Evolutionary conservation across 2,113 vertebrate genomes (phyloP), one percentile per base, ranked within the genome.

Genomic region (Pao palembangensis): DNA sequence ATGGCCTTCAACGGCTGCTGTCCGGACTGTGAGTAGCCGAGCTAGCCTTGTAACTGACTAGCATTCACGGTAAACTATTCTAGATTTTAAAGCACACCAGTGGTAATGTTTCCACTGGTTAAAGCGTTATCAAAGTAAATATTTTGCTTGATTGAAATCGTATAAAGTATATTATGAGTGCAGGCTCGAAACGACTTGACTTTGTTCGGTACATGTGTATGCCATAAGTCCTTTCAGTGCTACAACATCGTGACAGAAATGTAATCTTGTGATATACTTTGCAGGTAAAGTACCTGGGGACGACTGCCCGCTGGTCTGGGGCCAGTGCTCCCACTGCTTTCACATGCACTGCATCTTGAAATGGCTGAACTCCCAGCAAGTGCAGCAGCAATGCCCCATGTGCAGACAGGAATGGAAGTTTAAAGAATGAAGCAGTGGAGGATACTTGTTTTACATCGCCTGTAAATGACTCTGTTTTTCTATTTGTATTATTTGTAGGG

Each of bases 331-430:
- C 0, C 96, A 98, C 84, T 98, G 95, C 73, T 98, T 98, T 89
- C 96, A 98, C 75, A 98, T 98, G 96, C 96, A 98, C 82, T 98
- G 96, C 84, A 98, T 98, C 89, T 88, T 98, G 80, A 98, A 98
- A 80, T 98, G 96, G 96, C 93, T 98, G 23, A 94, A 98, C 81
- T 94, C 96, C 0, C 96, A 98, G 91, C 96, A 98, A 79, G 94
- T 94, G 25, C 96, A 98, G 88, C 96, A 98, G 85, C 96, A 96
- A 87, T 98, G 96, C 42, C 96, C 96, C 54, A 98, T 98, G 96
- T 98, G 96, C 76, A 91, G 96, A 6, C 96, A 98, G 85, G 96
- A 98, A 81, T 98, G 96, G 96, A 98, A 96, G 80, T 98, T 98
- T 82, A 95, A 95, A 69, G 96, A 98, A 78, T 98, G 87, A 43